Evolutionary conservation across 1,140 invertebrate genomes (phyloP).

Genomic region (Andricus grossulariae): DNA sequence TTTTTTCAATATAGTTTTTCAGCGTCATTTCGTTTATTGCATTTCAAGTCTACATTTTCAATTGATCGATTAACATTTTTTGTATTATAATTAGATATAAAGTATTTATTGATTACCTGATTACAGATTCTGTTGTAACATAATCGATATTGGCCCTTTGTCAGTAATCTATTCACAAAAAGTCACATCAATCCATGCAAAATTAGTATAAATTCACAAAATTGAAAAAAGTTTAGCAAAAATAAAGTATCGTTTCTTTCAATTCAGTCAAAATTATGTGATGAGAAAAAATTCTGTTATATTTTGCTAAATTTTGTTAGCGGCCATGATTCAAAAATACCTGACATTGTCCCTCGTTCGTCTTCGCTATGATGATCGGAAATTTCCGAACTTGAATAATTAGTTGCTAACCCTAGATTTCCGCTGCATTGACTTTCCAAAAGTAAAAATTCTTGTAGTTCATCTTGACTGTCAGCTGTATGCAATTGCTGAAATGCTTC

Average conservation of each 20-base stretch:
- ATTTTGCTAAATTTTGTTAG: background rate
- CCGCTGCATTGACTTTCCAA: conserved; percentile 80
- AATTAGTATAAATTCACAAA: conserved; percentile 38
- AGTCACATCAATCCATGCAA: conserved; percentile 55
- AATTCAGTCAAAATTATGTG: background rate
- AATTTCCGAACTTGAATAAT: conserved; percentile 72
- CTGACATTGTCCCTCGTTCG: conserved; percentile 69
- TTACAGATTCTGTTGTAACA: background rate
- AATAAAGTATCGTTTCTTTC: background rate
- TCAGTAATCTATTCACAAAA: conserved; percentile 70
- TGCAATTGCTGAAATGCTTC: conserved; percentile 78
- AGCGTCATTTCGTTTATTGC: no score
- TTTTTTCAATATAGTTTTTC: no score
- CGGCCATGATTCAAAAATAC: conserved; percentile 51
- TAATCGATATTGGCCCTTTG: conserved; percentile 54
- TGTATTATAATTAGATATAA: conserved; percentile 5
- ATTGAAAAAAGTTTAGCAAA: conserved; percentile 5
- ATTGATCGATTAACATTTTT: background rate
- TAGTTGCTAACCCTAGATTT: conserved; percentile 72
- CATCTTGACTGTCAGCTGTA: conserved; percentile 80
- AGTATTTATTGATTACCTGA: conserved; percentile 36
- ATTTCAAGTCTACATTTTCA: background rate
- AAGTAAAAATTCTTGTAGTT: conserved; percentile 81
- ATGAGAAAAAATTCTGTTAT: background rate
- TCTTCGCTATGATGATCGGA: conserved; percentile 63